Base-by-base conservation (phyloP, 2,888 invertebrate species). In the Lasioglossum lativentre region DNA sequence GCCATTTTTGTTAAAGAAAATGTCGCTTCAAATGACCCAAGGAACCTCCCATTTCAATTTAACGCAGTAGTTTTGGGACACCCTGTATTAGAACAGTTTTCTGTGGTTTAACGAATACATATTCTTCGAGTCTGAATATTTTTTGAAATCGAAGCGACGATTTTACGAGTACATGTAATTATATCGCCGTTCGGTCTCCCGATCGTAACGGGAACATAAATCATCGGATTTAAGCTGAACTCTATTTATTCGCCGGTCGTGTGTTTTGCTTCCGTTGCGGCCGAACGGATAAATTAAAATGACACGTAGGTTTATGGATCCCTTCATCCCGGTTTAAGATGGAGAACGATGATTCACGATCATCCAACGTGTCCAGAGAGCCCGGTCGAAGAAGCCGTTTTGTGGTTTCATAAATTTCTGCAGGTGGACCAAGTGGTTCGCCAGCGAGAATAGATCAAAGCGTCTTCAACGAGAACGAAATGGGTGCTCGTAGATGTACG, bases 381-480 rank as follows among this genome's bases (percentile, higher is more conserved):
- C 63, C 12, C 63, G 72, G 77, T 82, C 89, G 85, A 74, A 79
- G 87, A 78, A 78, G 72, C 75, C 78, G 66, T 82, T 63, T 27
- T 72, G 73, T 82, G 86, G 81, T 89, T 88, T 82, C 86, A 80
- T 86, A 87, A 86, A 89, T 89, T 70, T 91, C 82, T 89, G 92
- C 92, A 91, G 90, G 90, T 92, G 89, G 92, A 89, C 82, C 40
- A 83, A 78, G 77, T 45, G 80, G 75, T 72, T 52, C 74, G 80
- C 75, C 76, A 80, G 86, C 87, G 81, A 88, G 88, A 92, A 92
- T 92, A 92, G 92, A 92, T 92, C 92, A 92, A 92, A 92, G 92
- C 91, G 59, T 84, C 83, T 68, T 73, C 77, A 66, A 78, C 80
- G 66, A 68, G 79, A n/a, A 79, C 82, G 80, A 78, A 80, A 85